Base-by-base conservation (phyloP, 1,140 invertebrate genomes). In the Eriocheir sinensis region DNA sequence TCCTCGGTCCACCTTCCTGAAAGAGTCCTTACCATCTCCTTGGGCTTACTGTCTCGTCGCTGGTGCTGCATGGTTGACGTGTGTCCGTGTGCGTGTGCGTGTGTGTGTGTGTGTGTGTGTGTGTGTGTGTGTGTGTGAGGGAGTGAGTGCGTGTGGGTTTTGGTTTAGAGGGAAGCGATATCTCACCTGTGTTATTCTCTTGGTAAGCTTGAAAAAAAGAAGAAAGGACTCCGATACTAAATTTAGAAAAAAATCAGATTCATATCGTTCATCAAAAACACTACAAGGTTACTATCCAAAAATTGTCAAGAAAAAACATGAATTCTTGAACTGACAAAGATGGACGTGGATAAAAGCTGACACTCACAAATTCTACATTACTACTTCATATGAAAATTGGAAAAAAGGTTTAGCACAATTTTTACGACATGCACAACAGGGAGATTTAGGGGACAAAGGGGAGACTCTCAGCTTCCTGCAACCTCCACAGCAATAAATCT, bases 151-250 rank as follows among this genome's bases (percentile, higher is more conserved):
- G 60, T n/a, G 60, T 72, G 60, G 15, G 60, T 15, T n/a, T 36
- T 30, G 36, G 17, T n/a, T 15, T 30, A 86, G 21, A 86, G 38
- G 40, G 32, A 48, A 48, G 48, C n/a, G 15, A 90, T 38, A 72
- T 60, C 91, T 92, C 91, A 92, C 91, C 91, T 92, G 91, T 92
- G 81, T 92, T 92, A 81, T 92, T 92, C 91, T 92, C 91, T 92
- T 92, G 91, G 91, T 92, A 92, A 92, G 91, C 91, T 92, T 92
- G 91, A 92, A 92, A 92, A 92, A 92, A 92, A 92, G 90, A 91
- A 91, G 90, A 92, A 30, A 92, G 48, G 41, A 81, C 41, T 92
- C 91, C 91, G 83, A 85, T 92, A 85, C 91, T 92, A 92, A 48
- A 83, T 32, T 92, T 92, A 92, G 40, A 92, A 92, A 92, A 92